Conservation (phyloP, 2,797 vertebrate species). For the Silurus aristotelis region DNA sequence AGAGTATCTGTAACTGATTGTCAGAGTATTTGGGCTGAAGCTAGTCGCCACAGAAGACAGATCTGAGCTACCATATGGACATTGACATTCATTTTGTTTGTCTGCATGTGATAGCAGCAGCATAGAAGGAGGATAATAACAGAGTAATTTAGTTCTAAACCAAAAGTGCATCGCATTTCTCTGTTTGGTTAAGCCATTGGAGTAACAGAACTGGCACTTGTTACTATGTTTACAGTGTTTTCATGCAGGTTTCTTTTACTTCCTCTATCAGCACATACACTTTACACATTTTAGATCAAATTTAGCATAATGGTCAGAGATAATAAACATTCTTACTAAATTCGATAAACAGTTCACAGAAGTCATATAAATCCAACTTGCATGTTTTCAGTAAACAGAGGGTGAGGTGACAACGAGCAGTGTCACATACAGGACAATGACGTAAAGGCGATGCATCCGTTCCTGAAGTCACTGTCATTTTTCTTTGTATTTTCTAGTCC, state of each 20-base stretch:
- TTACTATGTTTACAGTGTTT: neutral
- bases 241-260: neutral
- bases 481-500: neutral
- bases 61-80: neutral
- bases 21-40: neutral
- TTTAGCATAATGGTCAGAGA: neutral
- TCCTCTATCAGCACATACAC: neutral
- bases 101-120: neutral
- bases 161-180: neutral
- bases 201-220: neutral
- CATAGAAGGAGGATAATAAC: neutral
- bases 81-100: neutral
- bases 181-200: neutral
- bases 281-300: neutral
- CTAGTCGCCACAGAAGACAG: neutral
- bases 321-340: neutral
- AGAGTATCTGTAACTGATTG: neutral
- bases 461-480: slow-evolving; percentile 7
- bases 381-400: neutral
- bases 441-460: neutral
- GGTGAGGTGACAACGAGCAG: neutral
- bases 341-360: neutral
- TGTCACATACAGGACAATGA: neutral
- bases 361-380: neutral
- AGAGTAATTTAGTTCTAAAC: neutral